phyloP scores from a whole-genome alignment of 2,888 invertebrate species.

The Plagiodera versicolora region DNA sequence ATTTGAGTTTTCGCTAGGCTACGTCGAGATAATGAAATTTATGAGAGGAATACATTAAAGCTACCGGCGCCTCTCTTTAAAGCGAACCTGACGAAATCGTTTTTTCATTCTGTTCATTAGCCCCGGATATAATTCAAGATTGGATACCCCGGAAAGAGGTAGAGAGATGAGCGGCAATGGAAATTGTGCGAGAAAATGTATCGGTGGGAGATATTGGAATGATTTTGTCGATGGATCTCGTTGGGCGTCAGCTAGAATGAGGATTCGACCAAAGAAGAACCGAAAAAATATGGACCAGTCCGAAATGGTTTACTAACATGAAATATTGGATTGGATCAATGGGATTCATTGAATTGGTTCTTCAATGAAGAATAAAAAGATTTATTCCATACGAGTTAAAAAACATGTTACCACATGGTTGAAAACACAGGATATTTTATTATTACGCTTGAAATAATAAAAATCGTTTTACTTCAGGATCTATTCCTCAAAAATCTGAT shows the following conservation, averaged over 20 bases:
- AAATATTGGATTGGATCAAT: too few species aligned
- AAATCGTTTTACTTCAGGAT: too few species aligned
- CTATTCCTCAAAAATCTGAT: too few species aligned
- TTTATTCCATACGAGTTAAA: too few species aligned
- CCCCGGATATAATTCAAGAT: slow-evolving; percentile 3
- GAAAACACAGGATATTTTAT: too few species aligned
- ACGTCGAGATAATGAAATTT: slow-evolving; percentile 15
- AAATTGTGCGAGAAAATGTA: background rate
- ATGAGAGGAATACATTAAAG: slow-evolving; percentile 14
- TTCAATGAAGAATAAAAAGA: too few species aligned
- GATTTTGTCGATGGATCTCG: background rate
- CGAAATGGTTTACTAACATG: too few species aligned
- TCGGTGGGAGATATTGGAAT: background rate
- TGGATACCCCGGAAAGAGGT: background rate
- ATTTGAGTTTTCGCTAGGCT: slow-evolving; percentile 8
- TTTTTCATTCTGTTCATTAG: slow-evolving; percentile 13
- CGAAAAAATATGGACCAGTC: background rate
- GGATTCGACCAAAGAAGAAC: background rate
- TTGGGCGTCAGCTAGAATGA: too few species aligned
- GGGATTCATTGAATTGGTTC: too few species aligned
- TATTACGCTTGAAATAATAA: too few species aligned
- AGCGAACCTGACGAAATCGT: slow-evolving; percentile 11
- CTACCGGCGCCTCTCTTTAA: slow-evolving; percentile 3
- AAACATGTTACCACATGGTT: too few species aligned
- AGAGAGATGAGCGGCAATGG: background rate